Conservation (phyloP, 2,113 vertebrate species). For the Boulengeromyrus knoepffleri region DNA sequence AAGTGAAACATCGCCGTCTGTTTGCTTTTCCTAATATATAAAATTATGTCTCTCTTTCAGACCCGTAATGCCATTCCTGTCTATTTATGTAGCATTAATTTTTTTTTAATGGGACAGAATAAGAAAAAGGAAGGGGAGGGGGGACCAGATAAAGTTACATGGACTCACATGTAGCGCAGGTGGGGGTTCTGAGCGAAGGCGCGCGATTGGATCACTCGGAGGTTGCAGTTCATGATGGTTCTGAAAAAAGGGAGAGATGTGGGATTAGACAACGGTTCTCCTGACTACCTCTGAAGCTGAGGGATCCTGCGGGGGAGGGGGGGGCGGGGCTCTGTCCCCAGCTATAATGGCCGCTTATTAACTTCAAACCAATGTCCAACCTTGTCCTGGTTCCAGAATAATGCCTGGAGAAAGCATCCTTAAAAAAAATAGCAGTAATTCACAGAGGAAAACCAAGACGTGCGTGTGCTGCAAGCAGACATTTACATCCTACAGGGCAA, state of each 20-base stretch:
- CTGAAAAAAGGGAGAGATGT: conserved; percentile 53
- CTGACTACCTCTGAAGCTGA: neutral
- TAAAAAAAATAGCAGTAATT: neutral
- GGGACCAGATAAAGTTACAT: neutral
- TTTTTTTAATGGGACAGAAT: neutral
- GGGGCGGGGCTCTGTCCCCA: neutral
- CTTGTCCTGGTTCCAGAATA: neutral
- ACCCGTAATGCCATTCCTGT: neutral
- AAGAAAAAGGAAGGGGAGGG: too few species aligned
- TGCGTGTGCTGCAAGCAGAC: neutral
- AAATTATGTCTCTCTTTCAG: neutral
- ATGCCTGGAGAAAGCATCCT: neutral
- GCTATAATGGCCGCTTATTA: neutral
- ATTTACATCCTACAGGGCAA: neutral
- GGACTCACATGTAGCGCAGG: conserved; percentile 91
- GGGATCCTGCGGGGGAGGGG: neutral
- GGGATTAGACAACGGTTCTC: neutral
- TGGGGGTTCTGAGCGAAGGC: conserved; percentile 92
- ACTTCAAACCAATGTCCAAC: neutral
- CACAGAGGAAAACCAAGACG: neutral
- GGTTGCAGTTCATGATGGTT: conserved; percentile 93
- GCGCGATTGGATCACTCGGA: conserved; percentile 81
- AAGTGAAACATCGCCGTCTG: neutral
- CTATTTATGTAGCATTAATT: neutral
- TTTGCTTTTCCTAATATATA: neutral